Evolutionary conservation across 2,113 vertebrate species (phyloP).

Genomic region (Siphamia tubifer): DNA sequence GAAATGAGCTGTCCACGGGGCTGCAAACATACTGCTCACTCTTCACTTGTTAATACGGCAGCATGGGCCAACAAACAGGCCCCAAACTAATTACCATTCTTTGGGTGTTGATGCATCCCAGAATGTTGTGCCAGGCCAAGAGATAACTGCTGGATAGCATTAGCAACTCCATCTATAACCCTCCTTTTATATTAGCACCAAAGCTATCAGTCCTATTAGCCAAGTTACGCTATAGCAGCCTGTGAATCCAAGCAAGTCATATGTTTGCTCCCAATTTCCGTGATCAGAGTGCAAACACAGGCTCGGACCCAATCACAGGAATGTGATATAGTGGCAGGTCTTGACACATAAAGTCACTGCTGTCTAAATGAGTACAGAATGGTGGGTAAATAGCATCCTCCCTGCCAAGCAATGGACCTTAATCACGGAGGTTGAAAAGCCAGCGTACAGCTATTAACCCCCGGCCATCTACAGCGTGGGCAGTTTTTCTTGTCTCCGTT

Average conservation of each 20-base stretch:
- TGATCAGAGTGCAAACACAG: slow-evolving; percentile 32
- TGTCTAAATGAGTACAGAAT: slow-evolving; percentile 12
- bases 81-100: slow-evolving; percentile 31
- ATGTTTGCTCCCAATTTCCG: neutral
- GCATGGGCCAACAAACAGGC: neutral
- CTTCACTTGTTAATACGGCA: slow-evolving; percentile 25
- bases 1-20: slow-evolving; percentile 23
- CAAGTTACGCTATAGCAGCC: neutral
- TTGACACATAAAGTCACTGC: slow-evolving; percentile 4
- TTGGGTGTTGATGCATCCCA: slow-evolving; percentile 6
- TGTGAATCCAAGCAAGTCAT: neutral
- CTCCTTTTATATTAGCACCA: slow-evolving; percentile 22
- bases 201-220: slow-evolving; percentile 6
- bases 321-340: neutral
- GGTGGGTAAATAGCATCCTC: slow-evolving; percentile 35
- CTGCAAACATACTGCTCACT: neutral
- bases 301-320: neutral
- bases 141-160: slow-evolving; percentile 41
- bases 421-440: slow-evolving; percentile 21
- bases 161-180: slow-evolving; percentile 47
- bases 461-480: neutral
- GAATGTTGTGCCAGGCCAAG: slow-evolving; percentile 5
- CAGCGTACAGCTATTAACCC: slow-evolving; percentile 14
- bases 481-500: neutral
- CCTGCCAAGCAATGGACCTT: neutral